Conservation (phyloP, 53 echinoderm and acorn worm species). For the Crossaster papposus region DNA sequence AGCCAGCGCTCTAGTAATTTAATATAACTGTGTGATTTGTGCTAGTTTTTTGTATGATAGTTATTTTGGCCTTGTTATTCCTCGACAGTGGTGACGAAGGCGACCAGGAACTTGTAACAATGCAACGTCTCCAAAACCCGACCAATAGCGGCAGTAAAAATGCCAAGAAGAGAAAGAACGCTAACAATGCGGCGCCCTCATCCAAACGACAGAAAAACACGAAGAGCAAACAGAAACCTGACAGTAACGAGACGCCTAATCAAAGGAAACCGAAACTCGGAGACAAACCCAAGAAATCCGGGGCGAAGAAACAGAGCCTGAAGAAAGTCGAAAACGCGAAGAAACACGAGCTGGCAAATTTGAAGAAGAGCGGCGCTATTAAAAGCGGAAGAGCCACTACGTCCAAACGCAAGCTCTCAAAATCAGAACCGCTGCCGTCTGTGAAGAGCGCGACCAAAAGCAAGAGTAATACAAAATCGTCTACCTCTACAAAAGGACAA, state of each 20-base stretch:
- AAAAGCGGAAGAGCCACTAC: background rate
- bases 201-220: slow-evolving; percentile 1
- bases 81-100: slow-evolving; percentile 31
- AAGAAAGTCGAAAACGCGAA: slow-evolving; percentile 29
- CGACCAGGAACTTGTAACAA: background rate
- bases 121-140: slow-evolving; percentile 1
- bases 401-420: slow-evolving; percentile 25
- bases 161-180: slow-evolving; percentile 5
- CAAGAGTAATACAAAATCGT: slow-evolving; percentile 15
- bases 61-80: background rate
- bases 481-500: background rate
- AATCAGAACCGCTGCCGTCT: background rate
- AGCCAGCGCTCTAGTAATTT: too few species aligned
- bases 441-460: slow-evolving; percentile 22
- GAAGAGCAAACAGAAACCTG: slow-evolving; percentile 20
- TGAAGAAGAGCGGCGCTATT: slow-evolving; percentile 6
- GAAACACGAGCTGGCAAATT: slow-evolving; percentile 1
- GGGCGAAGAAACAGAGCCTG: background rate
- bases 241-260: background rate
- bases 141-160: slow-evolving; percentile 24
- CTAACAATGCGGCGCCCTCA: slow-evolving; percentile 2
- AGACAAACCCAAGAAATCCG: slow-evolving; percentile 41
- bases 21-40: background rate
- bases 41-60: background rate
- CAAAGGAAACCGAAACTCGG: background rate